These are phyloP conservation scores for Diplazon laetatorius DNA, from an alignment of 2,888 invertebrate genomes.

Conservation along the genomic window DNA sequence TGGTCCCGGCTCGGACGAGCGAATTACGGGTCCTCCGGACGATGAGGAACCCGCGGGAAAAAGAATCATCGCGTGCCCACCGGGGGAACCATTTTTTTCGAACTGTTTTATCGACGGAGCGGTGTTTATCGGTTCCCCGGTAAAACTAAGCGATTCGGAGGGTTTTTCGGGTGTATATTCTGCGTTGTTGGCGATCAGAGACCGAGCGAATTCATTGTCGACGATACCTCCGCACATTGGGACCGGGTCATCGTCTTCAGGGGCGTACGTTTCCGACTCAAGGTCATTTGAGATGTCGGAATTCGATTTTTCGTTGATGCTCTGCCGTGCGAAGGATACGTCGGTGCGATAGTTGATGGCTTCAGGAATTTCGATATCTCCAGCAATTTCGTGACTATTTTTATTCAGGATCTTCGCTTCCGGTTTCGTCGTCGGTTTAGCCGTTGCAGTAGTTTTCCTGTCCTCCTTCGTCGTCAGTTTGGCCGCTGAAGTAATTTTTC, in stretches of 20 bases:
- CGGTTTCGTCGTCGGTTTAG: slow-evolving; percentile 15
- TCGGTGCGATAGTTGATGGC: background rate
- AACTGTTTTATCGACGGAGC: background rate
- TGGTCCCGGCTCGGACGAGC: background rate
- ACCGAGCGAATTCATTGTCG: slow-evolving; percentile 41
- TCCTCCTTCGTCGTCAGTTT: background rate
- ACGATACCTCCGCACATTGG: slow-evolving; percentile 44
- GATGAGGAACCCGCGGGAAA: slow-evolving; percentile 5
- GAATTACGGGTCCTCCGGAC: background rate
- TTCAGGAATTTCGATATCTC: background rate
- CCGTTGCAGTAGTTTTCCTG: background rate
- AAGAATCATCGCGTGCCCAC: slow-evolving; percentile 7
- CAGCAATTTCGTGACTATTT: background rate
- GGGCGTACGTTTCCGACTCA: slow-evolving; percentile 25
- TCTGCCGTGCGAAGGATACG: slow-evolving; percentile 2
- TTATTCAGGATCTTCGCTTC: slow-evolving; percentile 6
- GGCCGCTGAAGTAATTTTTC: no score
- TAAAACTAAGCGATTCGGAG: slow-evolving; percentile 19
- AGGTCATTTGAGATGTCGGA: slow-evolving; percentile 1
- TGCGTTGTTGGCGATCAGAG: slow-evolving; percentile 1
- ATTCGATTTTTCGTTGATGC: slow-evolving; percentile 16
- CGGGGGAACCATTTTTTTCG: background rate
- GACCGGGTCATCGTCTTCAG: slow-evolving; percentile 32
- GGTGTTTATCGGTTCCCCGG: background rate
- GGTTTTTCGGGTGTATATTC: background rate